phyloP scores from a whole-genome alignment of 2,113 vertebrate genomes.

The Ramphastos sulfuratus region DNA sequence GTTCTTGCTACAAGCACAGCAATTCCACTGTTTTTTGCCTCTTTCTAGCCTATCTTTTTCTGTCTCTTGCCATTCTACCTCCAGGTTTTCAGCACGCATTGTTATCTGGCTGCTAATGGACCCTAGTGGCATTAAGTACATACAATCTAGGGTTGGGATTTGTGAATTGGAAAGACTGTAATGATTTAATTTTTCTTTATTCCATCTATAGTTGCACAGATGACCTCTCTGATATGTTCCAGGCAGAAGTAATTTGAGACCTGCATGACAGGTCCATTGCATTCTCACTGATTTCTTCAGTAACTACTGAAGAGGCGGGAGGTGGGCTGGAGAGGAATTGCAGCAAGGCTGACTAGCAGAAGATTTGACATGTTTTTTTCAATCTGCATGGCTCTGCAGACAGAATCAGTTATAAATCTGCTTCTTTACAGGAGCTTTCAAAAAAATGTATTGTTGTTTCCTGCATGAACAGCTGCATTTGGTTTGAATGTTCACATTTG shows the following conservation, averaged over 20 bases:
- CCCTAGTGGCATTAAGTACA: neutral
- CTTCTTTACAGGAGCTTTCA: neutral
- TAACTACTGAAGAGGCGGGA: conserved; percentile 16
- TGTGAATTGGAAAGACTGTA: neutral
- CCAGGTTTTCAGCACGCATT: neutral
- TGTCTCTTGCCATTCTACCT: neutral
- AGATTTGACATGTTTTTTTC: conserved; percentile 61
- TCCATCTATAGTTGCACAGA: neutral
- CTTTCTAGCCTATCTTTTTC: neutral
- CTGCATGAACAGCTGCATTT: neutral
- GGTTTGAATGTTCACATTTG: neutral
- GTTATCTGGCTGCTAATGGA: neutral
- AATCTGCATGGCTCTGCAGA: conserved; percentile 8
- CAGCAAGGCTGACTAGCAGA: conserved; percentile 2
- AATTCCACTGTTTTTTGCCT: neutral
- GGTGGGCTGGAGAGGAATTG: neutral
- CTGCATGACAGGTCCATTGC: neutral
- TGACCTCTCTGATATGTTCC: neutral
- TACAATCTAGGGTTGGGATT: neutral
- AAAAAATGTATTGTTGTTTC: neutral
- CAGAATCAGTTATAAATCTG: conserved; percentile 26
- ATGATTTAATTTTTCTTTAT: neutral
- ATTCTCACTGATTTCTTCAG: conserved; percentile 1
- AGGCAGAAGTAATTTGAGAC: conserved; percentile 3
- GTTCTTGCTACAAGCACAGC: neutral